Evolutionary conservation across 2,888 invertebrate species (phyloP).

Genomic region (Dicranocentrus wangi): DNA sequence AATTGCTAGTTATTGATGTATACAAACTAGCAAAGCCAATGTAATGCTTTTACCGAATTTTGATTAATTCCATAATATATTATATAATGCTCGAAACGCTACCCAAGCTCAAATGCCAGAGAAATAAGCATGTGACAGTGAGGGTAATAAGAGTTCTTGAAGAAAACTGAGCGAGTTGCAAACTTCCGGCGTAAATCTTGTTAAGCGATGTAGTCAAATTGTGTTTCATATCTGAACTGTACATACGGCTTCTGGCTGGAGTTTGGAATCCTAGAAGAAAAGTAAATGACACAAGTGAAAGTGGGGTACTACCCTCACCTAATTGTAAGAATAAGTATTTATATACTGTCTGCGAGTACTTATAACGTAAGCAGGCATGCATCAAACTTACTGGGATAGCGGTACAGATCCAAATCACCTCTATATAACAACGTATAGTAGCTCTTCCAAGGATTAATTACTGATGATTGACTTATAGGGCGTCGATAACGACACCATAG

Average conservation of each 20-base stretch:
- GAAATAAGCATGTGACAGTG: too few relatives aligned
- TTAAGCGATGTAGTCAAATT: conserved; percentile 51
- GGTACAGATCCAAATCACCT: conserved; percentile 29
- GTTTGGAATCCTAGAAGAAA: conserved; percentile 32
- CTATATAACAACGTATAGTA: conserved; percentile 69
- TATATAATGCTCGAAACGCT: too few relatives aligned
- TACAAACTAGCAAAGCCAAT: too few relatives aligned
- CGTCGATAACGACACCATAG: conserved; percentile 71
- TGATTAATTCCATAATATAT: too few relatives aligned
- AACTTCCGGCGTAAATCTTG: conserved; percentile 32
- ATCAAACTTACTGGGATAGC: conserved; percentile 38
- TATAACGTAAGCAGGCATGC: too few relatives aligned
- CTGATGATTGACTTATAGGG: conserved; percentile 44
- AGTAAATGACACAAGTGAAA: not conserved
- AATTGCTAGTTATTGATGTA: too few relatives aligned
- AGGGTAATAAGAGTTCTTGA: too few relatives aligned
- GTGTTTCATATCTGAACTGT: conserved; percentile 27
- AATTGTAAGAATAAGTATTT: not conserved
- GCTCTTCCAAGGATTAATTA: conserved; percentile 59
- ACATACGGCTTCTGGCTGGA: conserved; percentile 32
- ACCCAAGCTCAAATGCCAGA: too few relatives aligned
- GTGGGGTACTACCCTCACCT: not conserved
- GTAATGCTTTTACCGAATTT: too few relatives aligned
- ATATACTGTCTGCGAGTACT: too few relatives aligned
- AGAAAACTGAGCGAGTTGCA: too few relatives aligned